Base-by-base conservation (phyloP, 1,140 invertebrate genomes). In the Hyphantria cunea region DNA sequence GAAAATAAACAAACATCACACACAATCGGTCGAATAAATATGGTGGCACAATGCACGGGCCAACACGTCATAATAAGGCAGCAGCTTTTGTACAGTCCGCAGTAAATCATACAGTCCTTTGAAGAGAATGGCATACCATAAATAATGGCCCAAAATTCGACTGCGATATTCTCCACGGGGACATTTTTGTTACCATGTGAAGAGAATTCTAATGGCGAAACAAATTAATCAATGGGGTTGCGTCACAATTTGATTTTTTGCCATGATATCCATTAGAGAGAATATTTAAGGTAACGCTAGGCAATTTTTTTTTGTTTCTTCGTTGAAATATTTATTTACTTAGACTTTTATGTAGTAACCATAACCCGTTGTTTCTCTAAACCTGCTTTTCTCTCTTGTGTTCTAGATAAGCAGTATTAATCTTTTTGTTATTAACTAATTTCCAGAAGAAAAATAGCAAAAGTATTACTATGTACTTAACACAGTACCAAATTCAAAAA, bases 11-110 rank as follows among this genome's bases (percentile, higher is more conserved):
- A 90, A 90, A 89, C 82, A 81, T 74, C 53, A 71, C 54, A 63
- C 67, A 86, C 85, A 87, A 87, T 86, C 78, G 78, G 66, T 73
- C 73, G 80, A 83, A 88, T 88, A 88, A 83, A 85, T 84, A 82
- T 81, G 74, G 64, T 72, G 73, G 80, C 82, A 89, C 86, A 90
- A 90, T 84, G 82, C 74, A 75, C 70, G 78, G 81, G 75, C 79
- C 77, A 79, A 76, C 82, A 82, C 82, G 84, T 88, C 87, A 90
- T 90, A 90, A 88, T 90, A 88, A 87, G 76, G 82, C 70, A 82
- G 74, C 74, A 75, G 76, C 84, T 80, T 84, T 90, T 90, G 87
- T 90, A 78, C 74, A 61, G 65, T 60, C 55, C 76, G 82, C 66
- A 79, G 82, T 90, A 88, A 90, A 88, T 90, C 85, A 90, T 85